Base-by-base conservation (phyloP, 2,113 vertebrate species). In the Perca schrenkii region DNA sequence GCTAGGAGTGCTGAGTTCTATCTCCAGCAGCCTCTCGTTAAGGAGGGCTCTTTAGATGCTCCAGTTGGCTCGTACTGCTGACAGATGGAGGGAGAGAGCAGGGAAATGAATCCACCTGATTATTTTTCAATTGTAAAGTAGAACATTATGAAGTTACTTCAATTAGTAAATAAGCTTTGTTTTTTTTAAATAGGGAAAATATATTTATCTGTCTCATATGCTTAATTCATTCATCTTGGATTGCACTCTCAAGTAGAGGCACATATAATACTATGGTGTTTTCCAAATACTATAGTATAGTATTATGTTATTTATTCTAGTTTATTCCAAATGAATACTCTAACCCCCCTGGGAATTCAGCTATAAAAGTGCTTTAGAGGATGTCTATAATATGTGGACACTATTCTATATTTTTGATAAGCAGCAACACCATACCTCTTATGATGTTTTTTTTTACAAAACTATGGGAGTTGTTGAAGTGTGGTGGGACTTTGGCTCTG, bases 1-100 rank as follows among this genome's bases (percentile, higher is more conserved):
- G 83, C 72, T 65, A 43, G 80, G 61, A 91, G 89, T 82, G 91
- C 85, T 92, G 88, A 92, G 78, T 92, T 94, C 90, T 92, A 73
- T 73, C 83, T 73, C 56, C 72, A 25, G 65, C 84, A 65, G 84
- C 46, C 60, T 89, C 90, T 88, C 25, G 77, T 93, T 92, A 94
- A 91, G 78, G 50, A 87, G 68, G 58, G 65, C 84, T 85, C 83
- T 74, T 57, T 62, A 77, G 77, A 80, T 57, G 60, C 61, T 72
- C 36, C 19, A 76, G 61, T 74, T 61, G 63, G 65, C 73, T 68
- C 34, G 3, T 64, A 28, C 76, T 86, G 76, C 70, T 78, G 71
- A 83, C 8, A 43, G 56, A 61, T 22, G 58, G 25, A 54, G 15
- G 34, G 62, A 22, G 8, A 53, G 64, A 61, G 70, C 52, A n/a